Evolutionary conservation across 2,888 invertebrate genomes (phyloP), one percentile per base, ranked within the genome.

Genomic region (Phoenoteleia sp.): DNA sequence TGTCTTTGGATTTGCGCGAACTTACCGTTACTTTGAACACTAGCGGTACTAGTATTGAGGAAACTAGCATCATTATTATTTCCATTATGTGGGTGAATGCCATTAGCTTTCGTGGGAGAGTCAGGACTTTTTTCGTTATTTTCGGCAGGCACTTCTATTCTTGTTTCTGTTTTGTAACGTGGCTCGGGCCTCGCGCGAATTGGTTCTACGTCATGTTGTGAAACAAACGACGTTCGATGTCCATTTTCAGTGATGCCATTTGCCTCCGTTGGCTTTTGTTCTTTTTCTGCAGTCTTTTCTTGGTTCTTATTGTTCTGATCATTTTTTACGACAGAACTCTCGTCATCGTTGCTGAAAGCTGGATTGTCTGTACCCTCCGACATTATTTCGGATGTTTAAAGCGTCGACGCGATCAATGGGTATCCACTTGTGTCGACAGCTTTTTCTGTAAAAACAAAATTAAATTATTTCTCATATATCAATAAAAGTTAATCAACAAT

Each of bases 11-110:
- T 49, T 29, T 67, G 17, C 5, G 19, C 36, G 47, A 54, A 79
- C 80, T 71, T 84, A 86, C 84, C 85, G 81, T 88, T 92, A 67
- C 89, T 88, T 67, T 92, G 92, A 69, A 91, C 89, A 86, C 92
- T 93, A n/a, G 91, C 88, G 39, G 90, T 89, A 72, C 91, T 93
- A 42, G 91, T 92, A 76, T 93, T 93, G 79, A 93, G 92, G 81
- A 93, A 93, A 86, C 93, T 93, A 67, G 91, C 92, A 54, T 93
- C 93, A 76, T 93, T 93, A 71, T 93, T 93, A 83, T 93, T 93
- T 62, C 93, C 92, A 79, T 93, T 93, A 64, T 64, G 81, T 29
- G 91, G 91, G 80, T 93, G 89, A 47, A 93, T 87, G 27, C 93
- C 93, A 86, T 93, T 93, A 76, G 89, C 87, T 85, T 93, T 93